Evolutionary conservation across 2,113 vertebrate genomes (phyloP).

Genomic region (Chinchilla lanigera): DNA sequence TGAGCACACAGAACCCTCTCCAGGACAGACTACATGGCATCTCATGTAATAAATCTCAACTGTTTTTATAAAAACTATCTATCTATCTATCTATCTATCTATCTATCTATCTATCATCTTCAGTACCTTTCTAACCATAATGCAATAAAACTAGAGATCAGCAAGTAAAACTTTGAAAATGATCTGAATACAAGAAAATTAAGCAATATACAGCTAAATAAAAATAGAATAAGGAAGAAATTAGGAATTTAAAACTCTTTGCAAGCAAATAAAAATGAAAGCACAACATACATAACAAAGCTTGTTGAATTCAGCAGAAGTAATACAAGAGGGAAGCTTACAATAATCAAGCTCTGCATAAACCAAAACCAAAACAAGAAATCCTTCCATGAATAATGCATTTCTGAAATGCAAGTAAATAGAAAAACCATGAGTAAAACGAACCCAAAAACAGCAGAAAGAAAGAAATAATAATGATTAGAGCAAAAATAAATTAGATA

Average conservation of each 20-base stretch:
- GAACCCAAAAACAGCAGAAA: neutral
- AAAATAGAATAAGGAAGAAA: neutral
- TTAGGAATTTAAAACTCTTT: neutral
- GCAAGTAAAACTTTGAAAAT: neutral
- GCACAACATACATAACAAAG: neutral
- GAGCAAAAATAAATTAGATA: neutral
- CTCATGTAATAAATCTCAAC: neutral
- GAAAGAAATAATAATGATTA: neutral
- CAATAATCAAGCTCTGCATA: too few relatives aligned
- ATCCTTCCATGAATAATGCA: neutral
- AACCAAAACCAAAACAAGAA: neutral
- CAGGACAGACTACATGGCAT: neutral
- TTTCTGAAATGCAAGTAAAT: neutral
- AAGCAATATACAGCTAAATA: too few relatives aligned
- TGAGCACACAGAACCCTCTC: neutral
- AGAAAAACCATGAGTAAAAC: neutral
- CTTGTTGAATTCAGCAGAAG: neutral
- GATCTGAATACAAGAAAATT: neutral
- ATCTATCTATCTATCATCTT: neutral
- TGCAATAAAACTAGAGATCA: neutral
- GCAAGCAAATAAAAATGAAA: neutral
- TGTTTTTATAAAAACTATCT: neutral
- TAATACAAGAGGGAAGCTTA: neutral
- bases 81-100: too few relatives aligned
- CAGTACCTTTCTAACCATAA: neutral